A percentile compares a stretch with the other conserved stretches of the same genome.
Evolutionary conservation across 2,888 invertebrate species (phyloP).

Genomic region (Drosophila prostipennis): DNA sequence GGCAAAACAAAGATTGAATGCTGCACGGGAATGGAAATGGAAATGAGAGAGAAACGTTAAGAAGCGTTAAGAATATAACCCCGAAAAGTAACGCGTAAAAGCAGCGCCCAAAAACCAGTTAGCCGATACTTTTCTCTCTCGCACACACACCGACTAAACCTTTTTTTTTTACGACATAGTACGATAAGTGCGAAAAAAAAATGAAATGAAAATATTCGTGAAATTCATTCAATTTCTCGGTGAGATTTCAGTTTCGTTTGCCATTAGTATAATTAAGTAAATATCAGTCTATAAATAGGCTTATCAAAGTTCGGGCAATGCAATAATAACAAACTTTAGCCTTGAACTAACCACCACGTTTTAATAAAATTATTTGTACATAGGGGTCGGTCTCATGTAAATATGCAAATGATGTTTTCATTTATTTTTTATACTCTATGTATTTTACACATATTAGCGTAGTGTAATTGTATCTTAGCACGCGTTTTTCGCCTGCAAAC

Average conservation of each 20-base stretch:
- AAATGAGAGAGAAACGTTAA: constrained; percentile 11
- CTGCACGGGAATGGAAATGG: constrained; percentile 63
- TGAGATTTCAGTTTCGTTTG: constrained; percentile 66
- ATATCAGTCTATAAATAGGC: constrained; percentile 37
- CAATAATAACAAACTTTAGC: constrained; percentile 40
- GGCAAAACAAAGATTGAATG: constrained; percentile 68
- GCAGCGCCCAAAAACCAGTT: constrained; percentile 67
- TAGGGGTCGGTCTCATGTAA: constrained; percentile 3
- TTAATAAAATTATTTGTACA: constrained; percentile 1
- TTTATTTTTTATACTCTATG: constrained; percentile 7
- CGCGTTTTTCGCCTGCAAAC: constrained; percentile 39
- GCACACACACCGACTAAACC: constrained; percentile 14
- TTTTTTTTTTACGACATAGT: constrained; percentile 39
- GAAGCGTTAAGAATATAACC: constrained; percentile 73
- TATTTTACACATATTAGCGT: constrained; percentile 4
- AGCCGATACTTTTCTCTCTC: constrained; percentile 55
- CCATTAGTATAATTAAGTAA: constrained; percentile 48
- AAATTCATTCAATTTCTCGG: constrained; percentile 58
- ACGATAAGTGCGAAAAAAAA: constrained; percentile 54
- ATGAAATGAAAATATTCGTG: constrained; percentile 6
- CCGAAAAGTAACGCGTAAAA: constrained; percentile 69
- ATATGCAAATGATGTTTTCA: constrained; percentile 18
- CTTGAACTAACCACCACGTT: constrained; percentile 38
- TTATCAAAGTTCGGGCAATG: constrained; percentile 33
- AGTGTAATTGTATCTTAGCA: constrained; percentile 44